These are phyloP conservation scores for Drosophila mercatorum DNA, from an alignment of 2,888 invertebrate species.

Conservation along the genomic window DNA sequence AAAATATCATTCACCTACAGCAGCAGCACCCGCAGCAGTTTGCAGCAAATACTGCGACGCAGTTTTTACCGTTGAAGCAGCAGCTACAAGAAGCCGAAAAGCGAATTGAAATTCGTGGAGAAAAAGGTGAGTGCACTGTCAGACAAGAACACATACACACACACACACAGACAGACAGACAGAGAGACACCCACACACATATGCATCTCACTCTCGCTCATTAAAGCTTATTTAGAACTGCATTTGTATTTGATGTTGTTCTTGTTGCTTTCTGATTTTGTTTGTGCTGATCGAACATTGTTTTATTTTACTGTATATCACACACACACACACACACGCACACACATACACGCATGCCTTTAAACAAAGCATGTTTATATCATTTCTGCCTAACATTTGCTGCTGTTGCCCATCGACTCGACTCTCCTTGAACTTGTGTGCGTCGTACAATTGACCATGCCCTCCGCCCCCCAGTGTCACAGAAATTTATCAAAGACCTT, in stretches of 20 bases:
- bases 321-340: neutral
- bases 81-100: constrained; percentile 25
- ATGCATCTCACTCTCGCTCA: constrained; percentile 34
- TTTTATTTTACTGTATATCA: constrained; percentile 35
- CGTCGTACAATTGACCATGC: constrained; percentile 14
- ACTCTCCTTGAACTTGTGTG: constrained; percentile 65
- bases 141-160: constrained; percentile 24
- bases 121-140: constrained; percentile 72
- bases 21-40: constrained; percentile 7
- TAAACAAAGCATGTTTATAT: constrained; percentile 71
- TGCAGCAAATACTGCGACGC: constrained; percentile 67
- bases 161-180: neutral
- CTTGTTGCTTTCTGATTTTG: constrained; percentile 14
- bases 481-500: constrained; percentile 60
- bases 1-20: constrained; percentile 38
- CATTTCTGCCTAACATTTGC: constrained; percentile 19
- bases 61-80: constrained; percentile 66
- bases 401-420: constrained; percentile 7
- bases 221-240: constrained; percentile 35
- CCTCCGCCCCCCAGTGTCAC: constrained; percentile 12
- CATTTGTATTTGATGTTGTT: constrained; percentile 24
- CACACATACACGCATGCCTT: constrained; percentile 5
- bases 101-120: constrained; percentile 44
- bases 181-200: constrained; percentile 17
- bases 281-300: constrained; percentile 40